A percentile compares a stretch with the other conserved stretches of the same genome.
These are phyloP conservation scores for Falco punctatus DNA, from an alignment of 2,113 vertebrate genomes.

Conservation along the genomic window DNA sequence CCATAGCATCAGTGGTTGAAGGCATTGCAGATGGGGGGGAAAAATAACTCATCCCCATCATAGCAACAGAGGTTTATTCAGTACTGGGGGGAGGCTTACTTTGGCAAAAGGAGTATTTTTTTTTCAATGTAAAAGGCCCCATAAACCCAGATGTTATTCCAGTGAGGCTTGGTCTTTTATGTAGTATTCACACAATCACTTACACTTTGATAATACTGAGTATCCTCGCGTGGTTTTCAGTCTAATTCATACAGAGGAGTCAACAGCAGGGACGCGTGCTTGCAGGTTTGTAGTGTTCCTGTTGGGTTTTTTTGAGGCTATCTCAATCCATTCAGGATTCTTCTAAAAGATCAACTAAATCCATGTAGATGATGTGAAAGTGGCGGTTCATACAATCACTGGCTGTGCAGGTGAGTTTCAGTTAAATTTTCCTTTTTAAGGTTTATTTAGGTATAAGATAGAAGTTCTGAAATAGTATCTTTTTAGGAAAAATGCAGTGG, in stretches of 20 bases:
- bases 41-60: neutral
- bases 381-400: conserved; percentile 67
- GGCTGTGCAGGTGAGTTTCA: conserved; percentile 71
- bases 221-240: conserved; percentile 23
- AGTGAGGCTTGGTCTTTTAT: neutral
- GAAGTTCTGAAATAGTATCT: neutral
- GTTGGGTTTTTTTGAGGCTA: neutral
- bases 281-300: neutral
- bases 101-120: neutral
- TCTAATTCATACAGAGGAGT: neutral
- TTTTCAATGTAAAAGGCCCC: neutral
- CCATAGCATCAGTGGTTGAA: neutral
- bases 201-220: neutral
- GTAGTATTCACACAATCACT: neutral
- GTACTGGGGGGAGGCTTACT: neutral
- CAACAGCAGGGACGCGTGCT: neutral
- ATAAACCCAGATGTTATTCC: neutral
- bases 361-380: conserved; percentile 53
- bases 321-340: neutral
- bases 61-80: neutral
- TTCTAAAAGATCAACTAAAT: conserved; percentile 42
- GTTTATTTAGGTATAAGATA: neutral
- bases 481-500: neutral
- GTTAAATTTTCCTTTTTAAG: conserved; percentile 12
- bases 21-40: neutral